Percentiles rank a stretch among this genome's conserved stretches.
phyloP scores from a whole-genome alignment of 2,888 invertebrate genomes.

The Tetheella fluctuosa region DNA sequence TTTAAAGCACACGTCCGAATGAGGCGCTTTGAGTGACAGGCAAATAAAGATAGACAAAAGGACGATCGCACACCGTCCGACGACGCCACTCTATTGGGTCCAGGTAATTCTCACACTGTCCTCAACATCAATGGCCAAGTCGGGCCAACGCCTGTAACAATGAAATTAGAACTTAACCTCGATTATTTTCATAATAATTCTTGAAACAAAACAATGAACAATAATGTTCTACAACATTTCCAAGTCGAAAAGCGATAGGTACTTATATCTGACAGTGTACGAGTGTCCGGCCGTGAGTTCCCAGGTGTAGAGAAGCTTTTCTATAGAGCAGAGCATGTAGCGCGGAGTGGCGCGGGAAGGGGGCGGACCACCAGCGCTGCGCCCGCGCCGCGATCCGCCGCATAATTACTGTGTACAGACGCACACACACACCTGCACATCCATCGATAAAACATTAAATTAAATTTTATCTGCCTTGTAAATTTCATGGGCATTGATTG shows the following conservation, averaged over 20 bases:
- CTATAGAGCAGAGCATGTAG: slow-evolving; percentile 44
- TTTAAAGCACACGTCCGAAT: slow-evolving; percentile 54
- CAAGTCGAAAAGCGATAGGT: slow-evolving; percentile 45
- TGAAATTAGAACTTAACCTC: slow-evolving; percentile 37
- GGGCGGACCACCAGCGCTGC: slow-evolving; percentile 79
- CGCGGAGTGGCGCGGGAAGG: slow-evolving; percentile 38
- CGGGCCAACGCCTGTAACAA: slow-evolving; percentile 30
- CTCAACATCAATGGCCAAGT: slow-evolving; percentile 40
- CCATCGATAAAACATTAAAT: slow-evolving; percentile 77
- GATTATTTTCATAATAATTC: slow-evolving; percentile 36
- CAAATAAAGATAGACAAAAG: slow-evolving; percentile 78
- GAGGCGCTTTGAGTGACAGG: slow-evolving; percentile 75
- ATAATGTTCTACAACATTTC: slow-evolving; percentile 50
- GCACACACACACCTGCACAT: slow-evolving; percentile 60
- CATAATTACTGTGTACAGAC: slow-evolving; percentile 81
- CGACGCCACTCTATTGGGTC: slow-evolving; percentile 35
- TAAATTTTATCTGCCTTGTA: slow-evolving; percentile 80
- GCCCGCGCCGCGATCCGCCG: slow-evolving; percentile 75
- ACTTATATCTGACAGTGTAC: slow-evolving; percentile 45
- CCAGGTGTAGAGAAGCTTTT: slow-evolving; percentile 68
- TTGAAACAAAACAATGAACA: slow-evolving; percentile 50
- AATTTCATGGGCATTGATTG: slow-evolving; percentile 77
- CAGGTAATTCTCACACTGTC: slow-evolving; percentile 67
- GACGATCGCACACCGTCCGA: slow-evolving; percentile 45
- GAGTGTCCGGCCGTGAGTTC: slow-evolving; percentile 68